A percentile compares a stretch with the other conserved stretches of the same genome.
Evolutionary conservation across 2,888 invertebrate species (phyloP).

Genomic region (Tuberolachnus salignus): DNA sequence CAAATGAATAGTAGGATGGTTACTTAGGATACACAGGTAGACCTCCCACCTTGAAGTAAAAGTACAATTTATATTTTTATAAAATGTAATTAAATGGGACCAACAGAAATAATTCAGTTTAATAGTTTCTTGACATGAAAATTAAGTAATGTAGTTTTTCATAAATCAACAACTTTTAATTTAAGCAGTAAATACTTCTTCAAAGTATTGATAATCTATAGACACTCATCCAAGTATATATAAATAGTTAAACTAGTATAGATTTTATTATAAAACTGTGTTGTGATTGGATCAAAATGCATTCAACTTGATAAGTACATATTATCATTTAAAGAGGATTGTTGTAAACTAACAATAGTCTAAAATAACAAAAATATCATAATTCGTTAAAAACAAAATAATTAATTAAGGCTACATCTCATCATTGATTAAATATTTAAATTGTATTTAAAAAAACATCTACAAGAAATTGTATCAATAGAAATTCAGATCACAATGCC

Average conservation of each 20-base stretch:
- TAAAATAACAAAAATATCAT: slow-evolving; percentile 45
- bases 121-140: too few relatives aligned
- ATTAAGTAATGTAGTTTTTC: too few relatives aligned
- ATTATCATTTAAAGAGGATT: neutral
- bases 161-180: neutral
- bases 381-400: slow-evolving; percentile 39
- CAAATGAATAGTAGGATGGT: neutral
- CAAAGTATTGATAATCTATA: neutral
- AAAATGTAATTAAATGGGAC: neutral
- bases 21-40: neutral
- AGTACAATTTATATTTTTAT: neutral
- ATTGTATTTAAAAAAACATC: neutral
- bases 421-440: slow-evolving; percentile 16
- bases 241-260: too few relatives aligned
- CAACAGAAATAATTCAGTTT: neutral
- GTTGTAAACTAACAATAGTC: slow-evolving; percentile 37
- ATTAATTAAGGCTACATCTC: slow-evolving; percentile 36
- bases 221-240: neutral
- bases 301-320: neutral
- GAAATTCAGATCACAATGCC: neutral
- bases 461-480: neutral
- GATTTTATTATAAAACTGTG: neutral
- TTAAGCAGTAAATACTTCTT: neutral
- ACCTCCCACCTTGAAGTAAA: too few relatives aligned
- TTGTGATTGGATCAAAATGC: neutral